A percentile compares a stretch with the other conserved stretches of the same genome.
phyloP scores from a whole-genome alignment of 2,888 invertebrate species.

The Liodrosophila aerea region DNA sequence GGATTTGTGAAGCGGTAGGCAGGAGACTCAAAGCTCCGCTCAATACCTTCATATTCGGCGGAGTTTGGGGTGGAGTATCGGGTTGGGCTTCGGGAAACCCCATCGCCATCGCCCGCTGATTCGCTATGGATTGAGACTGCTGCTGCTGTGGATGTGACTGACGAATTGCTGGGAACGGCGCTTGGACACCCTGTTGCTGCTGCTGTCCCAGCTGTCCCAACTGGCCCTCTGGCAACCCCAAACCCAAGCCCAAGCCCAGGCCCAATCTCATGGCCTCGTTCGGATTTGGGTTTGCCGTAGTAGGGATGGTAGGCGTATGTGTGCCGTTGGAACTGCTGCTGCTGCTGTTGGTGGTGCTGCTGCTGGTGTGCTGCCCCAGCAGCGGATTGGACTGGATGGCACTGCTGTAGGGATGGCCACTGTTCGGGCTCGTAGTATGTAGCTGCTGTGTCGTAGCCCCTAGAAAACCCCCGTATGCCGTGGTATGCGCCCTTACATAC shows the following conservation, averaged over 20 bases:
- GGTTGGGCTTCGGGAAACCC: slow-evolving; percentile 93
- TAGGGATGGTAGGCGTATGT: slow-evolving; percentile 80
- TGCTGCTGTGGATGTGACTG: slow-evolving; percentile 50
- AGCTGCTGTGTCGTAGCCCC: slow-evolving; percentile 83
- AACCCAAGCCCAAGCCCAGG: slow-evolving; percentile 31
- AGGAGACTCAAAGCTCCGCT: slow-evolving; percentile 89
- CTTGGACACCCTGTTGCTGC: background rate
- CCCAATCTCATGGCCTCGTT: slow-evolving; percentile 57
- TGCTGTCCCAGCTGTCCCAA: background rate
- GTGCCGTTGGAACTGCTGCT: slow-evolving; percentile 78
- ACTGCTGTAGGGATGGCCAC: slow-evolving; percentile 72
- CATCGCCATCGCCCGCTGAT: slow-evolving; percentile 84
- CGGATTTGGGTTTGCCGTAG: slow-evolving; percentile 77
- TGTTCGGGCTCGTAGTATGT: slow-evolving; percentile 82
- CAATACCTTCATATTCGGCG: slow-evolving; percentile 95
- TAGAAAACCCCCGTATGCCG: slow-evolving; percentile 87
- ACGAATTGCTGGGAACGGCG: slow-evolving; percentile 25
- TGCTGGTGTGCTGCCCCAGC: slow-evolving; percentile 42
- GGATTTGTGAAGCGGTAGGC: slow-evolving; percentile 85
- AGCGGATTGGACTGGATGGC: slow-evolving; percentile 37
- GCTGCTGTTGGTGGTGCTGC: slow-evolving; percentile 53
- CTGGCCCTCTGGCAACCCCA: slow-evolving; percentile 21
- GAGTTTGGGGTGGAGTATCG: slow-evolving; percentile 96
- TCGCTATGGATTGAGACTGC: slow-evolving; percentile 76
- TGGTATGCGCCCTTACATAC: slow-evolving; percentile 83